Evolutionary conservation across 2,113 vertebrate species (phyloP).

Genomic region (Polyodon spathula): DNA sequence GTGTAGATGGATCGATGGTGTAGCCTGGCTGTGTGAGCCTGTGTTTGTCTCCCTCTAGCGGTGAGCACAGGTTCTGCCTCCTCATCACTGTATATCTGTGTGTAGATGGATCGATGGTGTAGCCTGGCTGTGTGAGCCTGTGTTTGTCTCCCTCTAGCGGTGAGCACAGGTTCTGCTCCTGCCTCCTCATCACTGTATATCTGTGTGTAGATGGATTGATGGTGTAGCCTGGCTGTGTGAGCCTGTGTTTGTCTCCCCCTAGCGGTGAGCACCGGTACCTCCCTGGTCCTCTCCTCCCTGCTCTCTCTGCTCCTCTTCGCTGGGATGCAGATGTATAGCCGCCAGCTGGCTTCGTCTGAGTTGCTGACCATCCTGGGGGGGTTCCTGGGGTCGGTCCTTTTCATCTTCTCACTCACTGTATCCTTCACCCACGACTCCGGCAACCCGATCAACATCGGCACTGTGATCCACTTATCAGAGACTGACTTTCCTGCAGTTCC

Average conservation of each 20-base stretch:
- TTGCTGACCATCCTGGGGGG: conserved; percentile 92
- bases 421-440: no score
- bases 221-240: neutral
- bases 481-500: no score
- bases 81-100: no score
- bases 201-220: neutral
- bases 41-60: no score
- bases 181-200: conserved; percentile 24
- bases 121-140: no score
- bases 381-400: conserved; percentile 80
- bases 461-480: no score
- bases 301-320: conserved; percentile 87
- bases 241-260: neutral
- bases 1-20: no score
- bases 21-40: no score
- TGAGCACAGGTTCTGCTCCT: conserved; percentile 66
- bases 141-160: conserved; percentile 30
- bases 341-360: conserved; percentile 82
- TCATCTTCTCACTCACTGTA: conserved; percentile 93
- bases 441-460: no score
- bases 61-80: no score
- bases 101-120: no score
- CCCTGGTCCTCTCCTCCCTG: conserved; percentile 79
- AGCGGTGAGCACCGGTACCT: conserved; percentile 84
- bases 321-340: conserved; percentile 96